Base-by-base conservation (phyloP, 1,140 invertebrate genomes). In the Teleogryllus occipitalis region DNA sequence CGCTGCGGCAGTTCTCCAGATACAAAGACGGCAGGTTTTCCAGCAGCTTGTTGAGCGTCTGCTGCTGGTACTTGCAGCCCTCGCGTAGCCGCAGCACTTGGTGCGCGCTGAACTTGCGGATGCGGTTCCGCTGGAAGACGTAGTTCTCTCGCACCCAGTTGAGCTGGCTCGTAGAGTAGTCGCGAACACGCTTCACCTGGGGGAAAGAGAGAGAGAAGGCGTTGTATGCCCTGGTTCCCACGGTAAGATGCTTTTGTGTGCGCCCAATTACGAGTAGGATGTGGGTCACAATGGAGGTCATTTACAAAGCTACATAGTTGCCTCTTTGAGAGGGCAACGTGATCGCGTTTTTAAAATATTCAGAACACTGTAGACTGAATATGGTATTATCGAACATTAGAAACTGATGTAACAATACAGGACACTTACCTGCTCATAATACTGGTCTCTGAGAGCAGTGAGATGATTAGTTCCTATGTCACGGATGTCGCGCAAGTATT, bases 141-240 rank as follows among this genome's bases (percentile, higher is more conserved):
- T 98, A 98, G 85, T 97, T 97, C 84, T 98, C 96, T 77, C 96
- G 90, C 77, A 98, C 94, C 92, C 95, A 95, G 84, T 96, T 95
- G 81, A 98, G 88, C 86, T 98, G 96, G 80, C 91, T 90, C 7
- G 93, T 93, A 10, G 95, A 96, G 85, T 97, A 97, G 83, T 96
- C 94, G 75, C 94, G 90, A n/a, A 96, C 95, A 82, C 92, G 90
- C 85, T 92, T 93, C 75, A 95, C 92, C 93, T 94, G 85, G 77
- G 47, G 54, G 18, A 39, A n/a, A 39, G 27, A 39, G 27, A 39
- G 27, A 39, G 27, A n/a, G 27, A 39, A 39, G 27, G 27, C 27
- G 27, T 39, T 39, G 27, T 39, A 39, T 39, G 27, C 27, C 27
- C 27, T 39, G 27, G 27, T 39, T 39, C 27, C 27, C 27, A 39